phyloP scores from a whole-genome alignment of 1,140 invertebrate genomes.

The Epicauta chinensis region DNA sequence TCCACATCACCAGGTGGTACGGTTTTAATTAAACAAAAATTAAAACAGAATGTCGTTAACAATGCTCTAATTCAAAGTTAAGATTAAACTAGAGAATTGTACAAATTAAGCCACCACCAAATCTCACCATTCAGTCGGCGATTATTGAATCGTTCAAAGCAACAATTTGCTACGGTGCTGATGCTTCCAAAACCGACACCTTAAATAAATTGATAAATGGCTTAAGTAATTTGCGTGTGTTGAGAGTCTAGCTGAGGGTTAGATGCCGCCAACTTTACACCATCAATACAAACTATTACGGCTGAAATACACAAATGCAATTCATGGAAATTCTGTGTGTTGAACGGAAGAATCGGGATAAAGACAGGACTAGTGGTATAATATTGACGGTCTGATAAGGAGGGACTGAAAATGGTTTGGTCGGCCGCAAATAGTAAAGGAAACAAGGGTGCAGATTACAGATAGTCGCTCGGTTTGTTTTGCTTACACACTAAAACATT shows the following conservation, averaged over 20 bases:
- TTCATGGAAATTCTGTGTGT: conserved; percentile 25
- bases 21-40: conserved; percentile 9
- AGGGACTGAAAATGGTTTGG: conserved; percentile 29
- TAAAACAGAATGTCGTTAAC: too few relatives aligned
- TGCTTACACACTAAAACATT: conserved; percentile 25
- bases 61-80: too few relatives aligned
- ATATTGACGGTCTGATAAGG: conserved; percentile 23
- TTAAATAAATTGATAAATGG: conserved; percentile 28
- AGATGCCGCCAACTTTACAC: conserved; percentile 1
- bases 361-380: conserved; percentile 17
- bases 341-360: conserved; percentile 13
- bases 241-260: conserved; percentile 19
- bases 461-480: conserved; percentile 23
- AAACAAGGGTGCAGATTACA: conserved; percentile 37
- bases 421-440: conserved; percentile 32
- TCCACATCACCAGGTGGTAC: background rate
- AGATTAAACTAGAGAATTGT: too few relatives aligned
- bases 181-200: conserved; percentile 24
- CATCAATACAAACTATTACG: too few relatives aligned
- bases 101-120: too few relatives aligned
- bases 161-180: conserved; percentile 20
- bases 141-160: too few relatives aligned
- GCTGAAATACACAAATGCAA: conserved; percentile 4
- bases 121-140: too few relatives aligned
- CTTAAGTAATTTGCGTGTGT: conserved; percentile 16